These are phyloP conservation scores for Chymomyza costata DNA, from an alignment of 1,140 invertebrate species.

Conservation along the genomic window DNA sequence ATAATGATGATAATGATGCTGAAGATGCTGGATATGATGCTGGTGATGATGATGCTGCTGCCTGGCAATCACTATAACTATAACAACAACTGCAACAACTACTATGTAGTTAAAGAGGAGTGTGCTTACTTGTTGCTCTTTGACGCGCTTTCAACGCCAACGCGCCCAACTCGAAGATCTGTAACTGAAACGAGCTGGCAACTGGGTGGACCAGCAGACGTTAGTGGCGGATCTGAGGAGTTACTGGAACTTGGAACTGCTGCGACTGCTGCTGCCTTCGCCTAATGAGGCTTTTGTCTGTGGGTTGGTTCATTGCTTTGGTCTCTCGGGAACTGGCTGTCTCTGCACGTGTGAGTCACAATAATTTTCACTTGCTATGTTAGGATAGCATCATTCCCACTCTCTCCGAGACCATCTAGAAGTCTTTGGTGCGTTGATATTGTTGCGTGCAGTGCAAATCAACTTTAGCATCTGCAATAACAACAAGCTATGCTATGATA, in stretches of 20 bases:
- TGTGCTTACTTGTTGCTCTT: slow-evolving; percentile 19
- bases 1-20: slow-evolving; percentile 39
- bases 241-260: neutral
- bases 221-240: too few relatives aligned
- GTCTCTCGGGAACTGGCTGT: neutral
- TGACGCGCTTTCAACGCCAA: slow-evolving; percentile 68
- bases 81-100: too few relatives aligned
- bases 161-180: slow-evolving; percentile 20
- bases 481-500: slow-evolving; percentile 39
- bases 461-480: slow-evolving; percentile 58
- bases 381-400: slow-evolving; percentile 7
- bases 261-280: slow-evolving; percentile 14
- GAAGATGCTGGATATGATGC: neutral
- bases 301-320: slow-evolving; percentile 22
- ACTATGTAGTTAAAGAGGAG: slow-evolving; percentile 61
- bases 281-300: slow-evolving; percentile 70
- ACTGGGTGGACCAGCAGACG: slow-evolving; percentile 6
- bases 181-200: slow-evolving; percentile 56
- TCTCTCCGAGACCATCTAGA: too few relatives aligned
- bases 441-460: slow-evolving; percentile 58
- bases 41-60: slow-evolving; percentile 28
- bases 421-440: slow-evolving; percentile 34
- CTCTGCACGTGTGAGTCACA: slow-evolving; percentile 40
- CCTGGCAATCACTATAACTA: slow-evolving; percentile 60
- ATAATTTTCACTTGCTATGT: slow-evolving; percentile 53